Evolutionary conservation across 2,888 invertebrate genomes (phyloP).

Genomic region (Archips xylosteana): DNA sequence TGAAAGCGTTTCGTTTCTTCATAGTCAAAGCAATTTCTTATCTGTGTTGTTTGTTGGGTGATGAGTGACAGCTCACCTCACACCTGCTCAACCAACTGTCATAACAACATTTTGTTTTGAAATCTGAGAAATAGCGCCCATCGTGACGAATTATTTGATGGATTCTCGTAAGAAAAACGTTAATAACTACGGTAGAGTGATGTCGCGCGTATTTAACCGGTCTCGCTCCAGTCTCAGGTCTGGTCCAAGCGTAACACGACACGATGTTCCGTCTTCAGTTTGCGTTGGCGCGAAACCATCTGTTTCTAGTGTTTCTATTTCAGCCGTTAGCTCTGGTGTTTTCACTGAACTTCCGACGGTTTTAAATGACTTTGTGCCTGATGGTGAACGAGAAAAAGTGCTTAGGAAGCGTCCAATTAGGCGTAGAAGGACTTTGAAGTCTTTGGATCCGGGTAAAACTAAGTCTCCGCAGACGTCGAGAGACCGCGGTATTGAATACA

Average conservation of each 20-base stretch:
- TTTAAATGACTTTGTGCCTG: conserved; percentile 68
- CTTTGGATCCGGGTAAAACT: conserved; percentile 61
- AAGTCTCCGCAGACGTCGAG: conserved; percentile 56
- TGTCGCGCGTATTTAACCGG: conserved; percentile 68
- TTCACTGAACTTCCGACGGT: conserved; percentile 72
- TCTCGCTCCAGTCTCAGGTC: conserved; percentile 58
- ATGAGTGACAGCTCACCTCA: conserved; percentile 1
- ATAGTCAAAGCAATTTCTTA: background rate
- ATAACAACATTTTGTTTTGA: conserved; percentile 40
- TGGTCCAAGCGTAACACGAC: conserved; percentile 66
- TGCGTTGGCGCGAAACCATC: conserved; percentile 72
- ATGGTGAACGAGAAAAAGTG: conserved; percentile 51
- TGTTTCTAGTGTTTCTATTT: conserved; percentile 67
- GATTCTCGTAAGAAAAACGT: conserved; percentile 40
- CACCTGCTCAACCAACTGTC: conserved; percentile 13
- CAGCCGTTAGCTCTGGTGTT: conserved; percentile 62
- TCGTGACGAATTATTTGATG: conserved; percentile 20
- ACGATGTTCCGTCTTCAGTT: conserved; percentile 61
- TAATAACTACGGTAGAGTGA: conserved; percentile 70
- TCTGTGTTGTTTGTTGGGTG: conserved; percentile 1
- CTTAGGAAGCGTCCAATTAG: conserved; percentile 64
- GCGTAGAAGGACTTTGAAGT: conserved; percentile 72
- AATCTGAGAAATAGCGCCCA: conserved; percentile 13
- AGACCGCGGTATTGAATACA: conserved; percentile 48
- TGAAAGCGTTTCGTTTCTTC: background rate